phyloP scores from a whole-genome alignment of 1,140 invertebrate genomes.

The Drosophila dunni region DNA sequence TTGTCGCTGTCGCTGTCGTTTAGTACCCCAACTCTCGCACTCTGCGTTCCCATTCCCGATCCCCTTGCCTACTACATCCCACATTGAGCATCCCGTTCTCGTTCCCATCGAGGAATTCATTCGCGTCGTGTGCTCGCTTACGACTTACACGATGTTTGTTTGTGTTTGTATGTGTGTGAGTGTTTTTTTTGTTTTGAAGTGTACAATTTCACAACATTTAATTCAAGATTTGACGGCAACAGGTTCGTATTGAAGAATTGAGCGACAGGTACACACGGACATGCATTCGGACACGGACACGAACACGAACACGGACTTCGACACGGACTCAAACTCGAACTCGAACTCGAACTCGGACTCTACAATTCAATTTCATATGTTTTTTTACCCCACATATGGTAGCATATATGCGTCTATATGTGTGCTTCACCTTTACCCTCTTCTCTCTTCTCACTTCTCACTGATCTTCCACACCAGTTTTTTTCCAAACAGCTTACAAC shows the following conservation, averaged over 20 bases:
- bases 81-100: not conserved
- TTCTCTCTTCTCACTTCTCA: slow-evolving; percentile 6
- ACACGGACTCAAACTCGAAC: slow-evolving; percentile 5
- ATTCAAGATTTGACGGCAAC: slow-evolving; percentile 77
- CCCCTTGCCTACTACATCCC: no score
- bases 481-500: slow-evolving; percentile 56
- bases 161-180: slow-evolving; percentile 35
- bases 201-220: slow-evolving; percentile 84
- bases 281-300: not conserved
- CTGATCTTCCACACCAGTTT: not conserved
- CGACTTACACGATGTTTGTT: slow-evolving; percentile 30
- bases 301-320: not conserved
- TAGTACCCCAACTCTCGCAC: no score
- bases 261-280: slow-evolving; percentile 72
- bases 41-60: not conserved
- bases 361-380: slow-evolving; percentile 20
- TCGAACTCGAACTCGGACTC: not conserved
- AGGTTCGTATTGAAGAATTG: slow-evolving; percentile 65
- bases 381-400: not conserved
- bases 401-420: not conserved
- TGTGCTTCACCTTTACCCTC: slow-evolving; percentile 8
- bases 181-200: slow-evolving; percentile 64
- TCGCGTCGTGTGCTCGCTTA: slow-evolving; percentile 28
- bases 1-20: not conserved
- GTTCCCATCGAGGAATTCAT: slow-evolving; percentile 1